A percentile compares a stretch with the other conserved stretches of the same genome.
Evolutionary conservation across 2,797 vertebrate species (phyloP).

Genomic region (Pseudochaenichthys georgianus): DNA sequence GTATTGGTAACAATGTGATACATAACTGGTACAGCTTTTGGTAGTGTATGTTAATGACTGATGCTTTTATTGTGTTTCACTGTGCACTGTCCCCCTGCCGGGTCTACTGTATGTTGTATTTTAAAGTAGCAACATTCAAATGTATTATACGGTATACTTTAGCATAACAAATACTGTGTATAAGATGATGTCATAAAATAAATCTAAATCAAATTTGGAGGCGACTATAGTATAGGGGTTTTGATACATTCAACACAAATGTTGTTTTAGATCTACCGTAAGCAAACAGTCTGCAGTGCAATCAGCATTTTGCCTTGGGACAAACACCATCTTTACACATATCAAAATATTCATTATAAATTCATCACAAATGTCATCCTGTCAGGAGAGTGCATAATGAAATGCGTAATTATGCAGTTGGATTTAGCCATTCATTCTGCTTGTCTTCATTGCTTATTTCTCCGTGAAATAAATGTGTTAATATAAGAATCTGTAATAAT

Average conservation of each 20-base stretch:
- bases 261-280: background rate
- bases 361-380: slow-evolving; percentile 36
- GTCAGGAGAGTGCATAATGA: slow-evolving; percentile 28
- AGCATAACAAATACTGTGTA: no score
- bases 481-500: slow-evolving; percentile 24
- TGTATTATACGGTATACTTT: background rate
- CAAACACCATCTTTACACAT: slow-evolving; percentile 37
- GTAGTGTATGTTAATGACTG: background rate
- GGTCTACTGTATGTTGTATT: background rate
- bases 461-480: slow-evolving; percentile 16
- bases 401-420: slow-evolving; percentile 28
- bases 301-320: slow-evolving; percentile 27
- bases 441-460: slow-evolving; percentile 1
- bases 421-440: slow-evolving; percentile 9
- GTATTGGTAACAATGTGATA: slow-evolving; percentile 1
- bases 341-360: slow-evolving; percentile 51
- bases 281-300: slow-evolving; percentile 11
- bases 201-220: slow-evolving; percentile 9
- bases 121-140: background rate
- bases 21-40: background rate
- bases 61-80: slow-evolving; percentile 10
- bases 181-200: background rate
- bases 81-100: background rate
- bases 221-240: background rate
- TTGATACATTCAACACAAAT: slow-evolving; percentile 16